Base-by-base conservation (phyloP, 2,888 invertebrate genomes). In the Rhagonycha fulva region DNA sequence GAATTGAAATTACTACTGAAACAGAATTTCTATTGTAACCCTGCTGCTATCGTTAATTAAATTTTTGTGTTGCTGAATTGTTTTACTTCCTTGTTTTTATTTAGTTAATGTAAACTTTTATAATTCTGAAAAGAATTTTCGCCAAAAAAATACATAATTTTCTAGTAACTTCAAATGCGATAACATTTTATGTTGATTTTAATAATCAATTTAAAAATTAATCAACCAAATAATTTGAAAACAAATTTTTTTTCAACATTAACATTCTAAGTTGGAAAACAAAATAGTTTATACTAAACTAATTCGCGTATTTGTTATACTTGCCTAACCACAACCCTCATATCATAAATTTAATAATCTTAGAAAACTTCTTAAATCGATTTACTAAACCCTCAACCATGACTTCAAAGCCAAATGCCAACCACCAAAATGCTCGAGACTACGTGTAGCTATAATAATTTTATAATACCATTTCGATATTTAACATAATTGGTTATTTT, bases 1-100 rank as follows among this genome's bases (percentile, higher is more conserved):
- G 23, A 66, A 66, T 66, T 23, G 28, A 62, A 30, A 76, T 76
- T 66, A 66, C 63, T 66, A 24, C 26, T 26, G 14, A 66, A 66
- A 26, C 63, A 66, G 63, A 66, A 24, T 66, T 24, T 47, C 47
- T 47, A 47, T 47, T 47, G 47, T 47, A 47, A 47, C 47, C 47
- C 47, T 47, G 47, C 47, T 47, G 12, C n/a, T 47, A 47, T 47
- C 47, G 47, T 47, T 47, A 47, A 47, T 47, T 47, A 47, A 47
- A 47, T 47, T 47, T 47, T 47, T 47, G 47, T 47, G 47, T 47
- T 47, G n/a, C n/a, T 47, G 47, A 47, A 47, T 47, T 47, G 47
- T 47, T 47, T 47, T 47, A 47, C 47, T 47, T 47, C n/a, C 47
- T 12, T 47, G 47, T 47, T 47, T 47, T 47, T 47, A 47, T 47